Evolutionary conservation across 1,140 invertebrate species (phyloP).

Genomic region (Pachypsylla venusta): DNA sequence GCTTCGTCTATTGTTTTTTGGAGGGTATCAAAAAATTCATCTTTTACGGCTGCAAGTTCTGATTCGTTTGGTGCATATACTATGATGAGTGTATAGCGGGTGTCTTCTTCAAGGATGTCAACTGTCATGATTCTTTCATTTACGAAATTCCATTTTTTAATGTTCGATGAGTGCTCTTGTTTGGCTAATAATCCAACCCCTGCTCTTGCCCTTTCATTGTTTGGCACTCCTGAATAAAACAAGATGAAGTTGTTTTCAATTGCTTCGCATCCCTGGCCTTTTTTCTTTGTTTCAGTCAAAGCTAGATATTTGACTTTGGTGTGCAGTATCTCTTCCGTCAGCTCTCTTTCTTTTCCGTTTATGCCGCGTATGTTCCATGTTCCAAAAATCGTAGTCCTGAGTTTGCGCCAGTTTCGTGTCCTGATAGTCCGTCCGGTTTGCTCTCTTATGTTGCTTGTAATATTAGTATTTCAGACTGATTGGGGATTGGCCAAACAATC

Average conservation of each 20-base stretch:
- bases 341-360: constrained; percentile 15
- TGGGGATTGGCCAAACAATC: background rate
- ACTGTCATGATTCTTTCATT: constrained; percentile 12
- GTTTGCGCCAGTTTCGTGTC: constrained; percentile 4
- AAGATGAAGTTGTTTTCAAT: constrained; percentile 10
- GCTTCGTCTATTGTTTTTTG: constrained; percentile 10
- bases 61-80: background rate
- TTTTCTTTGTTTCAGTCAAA: constrained; percentile 18
- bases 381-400: constrained; percentile 9
- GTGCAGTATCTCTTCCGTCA: constrained; percentile 11
- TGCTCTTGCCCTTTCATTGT: background rate
- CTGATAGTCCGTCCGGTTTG: background rate
- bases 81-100: background rate
- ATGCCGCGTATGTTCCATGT: constrained; percentile 17
- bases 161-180: background rate
- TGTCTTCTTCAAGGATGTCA: background rate
- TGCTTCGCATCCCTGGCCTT: constrained; percentile 13
- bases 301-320: constrained; percentile 13
- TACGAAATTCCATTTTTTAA: constrained; percentile 8
- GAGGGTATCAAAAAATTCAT: constrained; percentile 9
- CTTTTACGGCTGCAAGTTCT: constrained; percentile 4
- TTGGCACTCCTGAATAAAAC: constrained; percentile 5
- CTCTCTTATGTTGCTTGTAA: constrained; percentile 4
- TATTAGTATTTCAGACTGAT: background rate
- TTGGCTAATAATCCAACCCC: constrained; percentile 8